Base-by-base conservation (phyloP, 2,888 invertebrate species). In the Galerucella pusilla region DNA sequence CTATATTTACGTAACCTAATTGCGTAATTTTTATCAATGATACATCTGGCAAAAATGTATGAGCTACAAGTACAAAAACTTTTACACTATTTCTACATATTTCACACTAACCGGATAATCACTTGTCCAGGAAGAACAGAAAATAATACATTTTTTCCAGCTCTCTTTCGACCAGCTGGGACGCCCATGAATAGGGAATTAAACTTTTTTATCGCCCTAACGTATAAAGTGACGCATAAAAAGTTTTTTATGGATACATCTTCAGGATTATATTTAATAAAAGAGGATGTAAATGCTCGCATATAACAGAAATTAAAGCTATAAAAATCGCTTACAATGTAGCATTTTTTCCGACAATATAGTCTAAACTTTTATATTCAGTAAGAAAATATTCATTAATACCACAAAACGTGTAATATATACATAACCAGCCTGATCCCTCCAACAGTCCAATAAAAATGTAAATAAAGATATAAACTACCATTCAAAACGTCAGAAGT, bases 271-370 rank as follows among this genome's bases (percentile, higher is more conserved):
- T 57, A 57, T 57, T 20, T 16, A 57, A 57, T 57, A 57, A 57
- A 57, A 57, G 57, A 20, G 10, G 57, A 57, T 20, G 20, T 20
- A 20, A 20, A 57, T 57, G 20, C 57, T 10, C 16, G 9, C 57
- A 57, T 57, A 57, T 57, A 57, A 57, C 57, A 57, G 20, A 57
- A 57, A 57, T 57, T 57, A 57, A 57, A 57, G 57, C 57, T 57
- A 57, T 57, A 57, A 57, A 57, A 57, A 57, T 57, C 10, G 9
- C 11, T 16, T 20, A 57, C 57, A 20, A 57, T 16, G 57, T 16
- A 57, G 2, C 57, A 16, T 57, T 57, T 20, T 3, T 57, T 16
- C 57, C 7, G 10, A 10, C 57, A 10, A 9, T 16, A 16, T 7
- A 10, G 16, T 57, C n/a, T 57, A 16, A 20, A 20, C 16, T 57